Evolutionary conservation across 1,140 invertebrate species (phyloP), one percentile per base, ranked within the genome.

Genomic region (Tenebrio molitor): DNA sequence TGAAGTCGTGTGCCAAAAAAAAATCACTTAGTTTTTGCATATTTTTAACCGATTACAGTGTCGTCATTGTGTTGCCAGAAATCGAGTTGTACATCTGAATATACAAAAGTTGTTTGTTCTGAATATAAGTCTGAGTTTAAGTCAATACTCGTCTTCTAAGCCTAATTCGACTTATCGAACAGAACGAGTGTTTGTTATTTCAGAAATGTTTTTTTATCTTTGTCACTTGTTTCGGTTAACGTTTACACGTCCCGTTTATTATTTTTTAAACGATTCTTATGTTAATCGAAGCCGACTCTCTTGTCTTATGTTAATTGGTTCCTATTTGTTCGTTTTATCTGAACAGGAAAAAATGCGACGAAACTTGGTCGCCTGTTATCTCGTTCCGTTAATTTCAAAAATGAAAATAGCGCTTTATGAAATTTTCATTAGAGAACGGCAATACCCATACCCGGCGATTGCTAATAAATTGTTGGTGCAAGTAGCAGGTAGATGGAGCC

Each of bases 401-500:
- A 50, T 3, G 17, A 50, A 21, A 6, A 50, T 10, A 7, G 6
- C 17, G 12, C 19, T 14, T 50, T 50, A 21, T 10, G 10, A 50
- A 50, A 50, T 21, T 50, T 50, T 50, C 44, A 50, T 50, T 50
- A 33, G n/a, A 58, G 29, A 58, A 58, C 21, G 23, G 23, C 50
- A 58, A 58, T 58, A 58, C n/a, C 50, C 50, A 58, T 25, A 58
- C 23, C 2, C 12, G 19, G 44, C 50, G 23, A 58, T 12, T 58
- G 50, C 29, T 58, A 58, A 58, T 58, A 58, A 50, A 58, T 58
- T 58, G 50, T 29, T 58, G 50, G 50, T 29, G 21, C 50, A 58
- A 58, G 50, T 58, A 58, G n/a, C 50, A 58, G 50, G 50, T 58
- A 58, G 50, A 58, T 58, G 50, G 50, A 33, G 50, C 50, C 21